phyloP scores from a whole-genome alignment of 2,113 vertebrate species.

The Gymnarchus niloticus region DNA sequence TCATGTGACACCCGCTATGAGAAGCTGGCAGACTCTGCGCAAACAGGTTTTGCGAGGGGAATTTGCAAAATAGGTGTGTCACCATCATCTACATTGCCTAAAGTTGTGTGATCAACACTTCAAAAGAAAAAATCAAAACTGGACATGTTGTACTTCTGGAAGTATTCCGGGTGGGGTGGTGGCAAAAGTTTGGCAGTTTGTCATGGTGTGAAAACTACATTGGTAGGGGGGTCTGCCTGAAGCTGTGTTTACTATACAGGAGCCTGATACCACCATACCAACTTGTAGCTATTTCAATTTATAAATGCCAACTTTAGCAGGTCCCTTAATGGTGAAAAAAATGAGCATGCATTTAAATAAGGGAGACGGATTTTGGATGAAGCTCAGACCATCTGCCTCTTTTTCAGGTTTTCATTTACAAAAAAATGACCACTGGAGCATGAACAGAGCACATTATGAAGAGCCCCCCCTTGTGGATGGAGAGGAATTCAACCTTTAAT shows the following conservation, averaged over 20 bases:
- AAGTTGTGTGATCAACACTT: not conserved
- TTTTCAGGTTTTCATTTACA: slow-evolving; percentile 64
- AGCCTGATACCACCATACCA: too few species aligned
- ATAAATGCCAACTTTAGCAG: too few species aligned
- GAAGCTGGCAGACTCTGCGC: not conserved
- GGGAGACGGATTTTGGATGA: too few species aligned
- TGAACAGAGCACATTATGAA: slow-evolving; percentile 17
- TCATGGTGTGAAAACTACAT: not conserved
- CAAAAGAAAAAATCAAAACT: not conserved
- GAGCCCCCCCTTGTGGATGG: not conserved
- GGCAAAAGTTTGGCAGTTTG: not conserved
- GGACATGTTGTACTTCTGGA: not conserved
- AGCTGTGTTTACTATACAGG: too few species aligned
- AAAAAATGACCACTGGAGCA: slow-evolving; percentile 46
- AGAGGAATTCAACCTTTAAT: not conserved
- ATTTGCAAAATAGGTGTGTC: not conserved
- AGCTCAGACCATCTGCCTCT: slow-evolving; percentile 31
- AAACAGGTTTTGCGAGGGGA: not conserved
- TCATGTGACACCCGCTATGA: not conserved
- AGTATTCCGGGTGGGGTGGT: not conserved
- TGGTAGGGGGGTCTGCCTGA: not conserved
- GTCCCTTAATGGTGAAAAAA: too few species aligned
- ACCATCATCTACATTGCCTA: not conserved
- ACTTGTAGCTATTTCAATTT: too few species aligned
- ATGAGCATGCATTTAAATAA: not conserved